phyloP scores from a whole-genome alignment of 2,888 invertebrate genomes.

The Formica aserva region DNA sequence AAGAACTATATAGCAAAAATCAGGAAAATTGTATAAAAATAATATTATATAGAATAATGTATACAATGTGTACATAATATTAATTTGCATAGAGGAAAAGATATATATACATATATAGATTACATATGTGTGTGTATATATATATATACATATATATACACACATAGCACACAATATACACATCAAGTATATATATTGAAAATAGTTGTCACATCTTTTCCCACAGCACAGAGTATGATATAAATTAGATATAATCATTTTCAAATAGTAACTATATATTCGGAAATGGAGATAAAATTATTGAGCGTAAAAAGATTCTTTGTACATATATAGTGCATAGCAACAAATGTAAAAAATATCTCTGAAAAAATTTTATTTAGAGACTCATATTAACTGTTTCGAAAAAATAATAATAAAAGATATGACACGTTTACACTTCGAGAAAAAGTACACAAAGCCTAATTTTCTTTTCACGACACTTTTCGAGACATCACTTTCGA shows the following conservation, averaged over 20 bases:
- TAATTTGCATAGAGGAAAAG: slow-evolving; percentile 74
- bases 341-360: slow-evolving; percentile 73
- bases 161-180: slow-evolving; percentile 63
- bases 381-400: slow-evolving; percentile 71
- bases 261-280: slow-evolving; percentile 72
- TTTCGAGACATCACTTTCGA: slow-evolving; percentile 52
- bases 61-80: slow-evolving; percentile 78
- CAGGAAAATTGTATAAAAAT: slow-evolving; percentile 79
- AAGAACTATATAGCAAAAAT: slow-evolving; percentile 64
- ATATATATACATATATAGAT: slow-evolving; percentile 60
- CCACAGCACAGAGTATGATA: slow-evolving; percentile 67
- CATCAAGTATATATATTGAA: slow-evolving; percentile 53
- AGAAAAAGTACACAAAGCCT: slow-evolving; percentile 50
- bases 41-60: slow-evolving; percentile 73
- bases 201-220: slow-evolving; percentile 64
- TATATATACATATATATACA: slow-evolving; percentile 41
- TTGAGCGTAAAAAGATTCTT: slow-evolving; percentile 68
- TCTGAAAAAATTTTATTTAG: slow-evolving; percentile 74
- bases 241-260: slow-evolving; percentile 73
- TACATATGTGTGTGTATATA: slow-evolving; percentile 42
- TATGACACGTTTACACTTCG: slow-evolving; percentile 34
- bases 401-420: slow-evolving; percentile 53
- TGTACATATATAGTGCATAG: slow-evolving; percentile 73
- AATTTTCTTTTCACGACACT: slow-evolving; percentile 56
- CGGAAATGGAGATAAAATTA: slow-evolving; percentile 65